Evolutionary conservation across 2,797 vertebrate species (phyloP), one percentile per base, ranked within the genome.

Genomic region (Odontamblyopus rebecca): DNA sequence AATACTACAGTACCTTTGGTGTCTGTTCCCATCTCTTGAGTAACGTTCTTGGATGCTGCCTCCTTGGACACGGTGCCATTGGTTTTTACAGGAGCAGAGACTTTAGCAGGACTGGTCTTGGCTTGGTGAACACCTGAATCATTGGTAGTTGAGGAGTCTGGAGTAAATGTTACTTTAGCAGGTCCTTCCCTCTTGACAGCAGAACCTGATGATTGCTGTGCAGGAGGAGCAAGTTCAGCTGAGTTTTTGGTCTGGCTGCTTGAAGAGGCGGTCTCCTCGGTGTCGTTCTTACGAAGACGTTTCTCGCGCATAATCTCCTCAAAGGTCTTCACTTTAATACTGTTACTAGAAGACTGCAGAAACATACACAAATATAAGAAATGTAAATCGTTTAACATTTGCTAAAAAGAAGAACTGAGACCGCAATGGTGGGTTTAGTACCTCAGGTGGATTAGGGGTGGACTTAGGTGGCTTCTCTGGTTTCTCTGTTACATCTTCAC

Each of bases 241-340:
- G 74, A 69, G 0, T 64, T 64, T 54, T 71, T 84, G 32, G 80
- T 63, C 41, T 74, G 75, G 59, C 64, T 72, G 69, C 73, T 59
- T 35, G 79, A 76, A 2, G 69, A 73, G 29, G 87, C 87, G 13
- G 81, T 84, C 4, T 89, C 88, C 35, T 82, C 93, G 87, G 79
- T 54, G 11, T 89, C 92, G 3, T 93, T 93, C 41, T 92, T 95
- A 50, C 94, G 93, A 2, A 94, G 90, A 1, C 85, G 91, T 62
- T 98, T 98, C 83, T 98, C 96, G 67, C 79, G 92, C 91, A 93
- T 91, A 70, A 95, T 94, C 80, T 96, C 96, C 51, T 97, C 95
- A 70, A 95, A 94, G 53, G 91, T 96, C 89, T 96, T 97, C 53
- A 95, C 95, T 71, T 94, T 94, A 61, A 95, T 82, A 15, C 80